Evolutionary conservation across 2,888 invertebrate species (phyloP), one percentile per base, ranked within the genome.

Genomic region (Frankliniella intonsa): DNA sequence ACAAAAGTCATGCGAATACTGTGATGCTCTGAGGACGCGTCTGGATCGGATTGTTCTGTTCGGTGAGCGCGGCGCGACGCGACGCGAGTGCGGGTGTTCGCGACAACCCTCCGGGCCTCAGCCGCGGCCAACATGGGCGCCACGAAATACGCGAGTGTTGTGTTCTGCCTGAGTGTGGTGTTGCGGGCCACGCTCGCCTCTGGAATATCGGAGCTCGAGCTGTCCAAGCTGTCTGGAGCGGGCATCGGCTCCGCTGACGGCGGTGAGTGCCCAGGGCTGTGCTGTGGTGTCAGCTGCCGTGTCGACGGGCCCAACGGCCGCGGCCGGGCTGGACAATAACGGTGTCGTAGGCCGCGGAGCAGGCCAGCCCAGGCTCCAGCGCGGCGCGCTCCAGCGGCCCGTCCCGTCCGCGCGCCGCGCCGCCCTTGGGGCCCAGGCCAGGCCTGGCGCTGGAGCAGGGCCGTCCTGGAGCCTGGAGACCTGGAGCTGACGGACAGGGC

Each of bases 131-230:
- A 38, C 38, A 76, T 76, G 69, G 12, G 69, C 25, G 69, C 69
- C 25, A 76, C 69, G 12, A 76, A 22, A 11, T 76, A 22, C 69
- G 69, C 69, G 69, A 12, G 69, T 76, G 69, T 76, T 76, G 69
- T 76, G 69, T 25, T 25, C 69, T 76, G 69, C 69, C 69, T 76
- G 22, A 76, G 69, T 76, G 69, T 76, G 69, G 69, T 76, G 69
- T 9, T 76, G 1, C 22, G 69, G 69, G 22, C 22, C 22, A 12
- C 69, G 69, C 22, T 25, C 69, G 69, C 69, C 69, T 76, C 69
- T 76, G 69, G 69, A 76, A 76, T 76, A 76, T 76, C 69, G 22
- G 69, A 76, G 22, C 69, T 76, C 11, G 69, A 76, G 25, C 69
- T 76, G 69, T 76, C 69, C 69, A 76, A 76, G 25, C 69, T 76